Evolutionary conservation across 1,140 invertebrate species (phyloP).

Genomic region (Aphaenogaster rudis): DNA sequence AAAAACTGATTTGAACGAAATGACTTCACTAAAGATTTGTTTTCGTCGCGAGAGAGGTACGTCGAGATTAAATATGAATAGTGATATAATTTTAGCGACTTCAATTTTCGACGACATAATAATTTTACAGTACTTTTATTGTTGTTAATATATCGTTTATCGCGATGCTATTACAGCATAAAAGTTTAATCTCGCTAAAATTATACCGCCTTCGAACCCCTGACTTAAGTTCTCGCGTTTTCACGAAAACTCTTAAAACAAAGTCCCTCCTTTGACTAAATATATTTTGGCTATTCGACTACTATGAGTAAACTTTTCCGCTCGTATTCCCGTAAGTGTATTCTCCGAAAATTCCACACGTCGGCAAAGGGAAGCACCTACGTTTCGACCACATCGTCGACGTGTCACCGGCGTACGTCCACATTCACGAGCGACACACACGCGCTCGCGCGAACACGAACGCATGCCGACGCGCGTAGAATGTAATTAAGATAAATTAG

Average conservation of each 20-base stretch:
- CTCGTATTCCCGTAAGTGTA: slow-evolving; percentile 24
- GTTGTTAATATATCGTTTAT: background rate
- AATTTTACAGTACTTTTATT: background rate
- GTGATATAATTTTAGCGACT: background rate
- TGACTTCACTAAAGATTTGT: background rate
- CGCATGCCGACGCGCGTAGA: slow-evolving; percentile 83
- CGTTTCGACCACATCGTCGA: slow-evolving; percentile 38
- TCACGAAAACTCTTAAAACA: background rate
- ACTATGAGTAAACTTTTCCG: slow-evolving; percentile 39
- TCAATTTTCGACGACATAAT: background rate
- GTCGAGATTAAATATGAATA: background rate
- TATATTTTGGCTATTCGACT: slow-evolving; percentile 6
- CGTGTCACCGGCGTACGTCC: slow-evolving; percentile 18
- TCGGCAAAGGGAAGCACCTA: slow-evolving; percentile 17
- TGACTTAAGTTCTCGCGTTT: background rate
- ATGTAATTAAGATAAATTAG: slow-evolving; percentile 87
- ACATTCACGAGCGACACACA: slow-evolving; percentile 12
- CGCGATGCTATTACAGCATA: background rate
- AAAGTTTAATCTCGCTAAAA: slow-evolving; percentile 1
- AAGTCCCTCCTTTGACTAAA: background rate
- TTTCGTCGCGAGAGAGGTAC: background rate
- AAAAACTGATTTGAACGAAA: background rate
- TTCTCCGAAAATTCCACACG: slow-evolving; percentile 44
- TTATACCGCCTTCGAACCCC: background rate
- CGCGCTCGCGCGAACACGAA: slow-evolving; percentile 31